phyloP scores from a whole-genome alignment of 2,797 vertebrate species.

The Tokudaia muenninki region DNA sequence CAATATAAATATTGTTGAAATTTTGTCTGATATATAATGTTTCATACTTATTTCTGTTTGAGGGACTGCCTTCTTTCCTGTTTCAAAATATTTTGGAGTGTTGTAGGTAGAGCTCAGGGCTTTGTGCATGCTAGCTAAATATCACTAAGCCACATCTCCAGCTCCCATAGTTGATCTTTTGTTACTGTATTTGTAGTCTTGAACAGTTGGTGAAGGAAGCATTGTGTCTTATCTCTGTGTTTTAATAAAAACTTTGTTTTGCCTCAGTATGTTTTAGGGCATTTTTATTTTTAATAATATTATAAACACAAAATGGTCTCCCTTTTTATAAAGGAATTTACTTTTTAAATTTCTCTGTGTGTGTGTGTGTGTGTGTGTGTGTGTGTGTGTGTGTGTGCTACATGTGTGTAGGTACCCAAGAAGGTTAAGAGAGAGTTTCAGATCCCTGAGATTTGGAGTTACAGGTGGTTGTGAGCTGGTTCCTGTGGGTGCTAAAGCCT shows the following conservation, averaged over 20 bases:
- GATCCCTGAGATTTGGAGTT: not conserved
- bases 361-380: not conserved
- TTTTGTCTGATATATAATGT: not conserved
- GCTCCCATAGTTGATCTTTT: not conserved
- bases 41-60: not conserved
- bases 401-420: not conserved
- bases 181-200: not conserved
- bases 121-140: not conserved
- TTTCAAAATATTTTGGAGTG: not conserved
- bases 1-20: not conserved
- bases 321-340: not conserved
- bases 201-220: not conserved
- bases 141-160: not conserved
- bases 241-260: slow-evolving; percentile 44
- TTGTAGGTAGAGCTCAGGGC: not conserved
- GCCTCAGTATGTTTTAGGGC: not conserved
- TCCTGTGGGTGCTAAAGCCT: not conserved
- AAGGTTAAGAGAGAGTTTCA: not conserved
- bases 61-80: not conserved
- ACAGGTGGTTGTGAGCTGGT: not conserved
- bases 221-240: not conserved
- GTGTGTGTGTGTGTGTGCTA: not conserved
- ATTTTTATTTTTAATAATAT: slow-evolving; percentile 49
- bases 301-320: not conserved
- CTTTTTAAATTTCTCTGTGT: not conserved